Base-by-base conservation (phyloP, 2,888 invertebrate species). In the Drosophila setosimentum region DNA sequence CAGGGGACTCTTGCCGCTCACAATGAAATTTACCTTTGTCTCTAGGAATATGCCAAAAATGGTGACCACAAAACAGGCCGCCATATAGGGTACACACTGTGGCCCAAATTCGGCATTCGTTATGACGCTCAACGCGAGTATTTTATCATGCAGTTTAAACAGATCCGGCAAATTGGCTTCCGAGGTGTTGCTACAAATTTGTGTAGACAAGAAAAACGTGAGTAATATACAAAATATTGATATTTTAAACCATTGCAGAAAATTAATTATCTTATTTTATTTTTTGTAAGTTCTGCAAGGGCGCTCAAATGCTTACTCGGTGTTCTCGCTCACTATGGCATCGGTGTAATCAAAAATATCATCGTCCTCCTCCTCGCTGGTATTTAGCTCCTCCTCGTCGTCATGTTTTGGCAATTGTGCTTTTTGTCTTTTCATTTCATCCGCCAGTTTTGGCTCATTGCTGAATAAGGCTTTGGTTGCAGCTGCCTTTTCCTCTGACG, bases 41-140 rank as follows among this genome's bases (percentile, higher is more conserved):
- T 91, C 91, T 18, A 93, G 80, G 67, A 93, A 93, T 40, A 93
- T 92, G 10, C 91, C 92, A 69, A 92, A 93, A 55, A 93, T 91
- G 27, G 89, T 91, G 5, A 92, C 89, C 29, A 93, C 88, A 76
- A 93, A 93, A 40, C 92, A 91, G 16, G 91, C 91, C 0, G 91
- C 90, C 91, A 93, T 92, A 58, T 91, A 93, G 32, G 91, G 91
- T 0, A 93, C 93, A 40, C 92, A 91, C 70, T 93, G 93, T 10
- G 92, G 86, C 0, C 93, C 91, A 30, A 89, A 93, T 63, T 91
- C 91, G 0, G 83, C 76, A 71, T 93, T 93, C 4, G 91, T 92
- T 8, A 91, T 49, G 13, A 91, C 91, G 40, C 93, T 91, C 1
- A 92, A 74, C 0, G 91, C 83, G 1, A 93, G 91, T 35, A 93